phyloP scores from a whole-genome alignment of 1,140 invertebrate genomes.

The Teleopsis dalmanni region DNA sequence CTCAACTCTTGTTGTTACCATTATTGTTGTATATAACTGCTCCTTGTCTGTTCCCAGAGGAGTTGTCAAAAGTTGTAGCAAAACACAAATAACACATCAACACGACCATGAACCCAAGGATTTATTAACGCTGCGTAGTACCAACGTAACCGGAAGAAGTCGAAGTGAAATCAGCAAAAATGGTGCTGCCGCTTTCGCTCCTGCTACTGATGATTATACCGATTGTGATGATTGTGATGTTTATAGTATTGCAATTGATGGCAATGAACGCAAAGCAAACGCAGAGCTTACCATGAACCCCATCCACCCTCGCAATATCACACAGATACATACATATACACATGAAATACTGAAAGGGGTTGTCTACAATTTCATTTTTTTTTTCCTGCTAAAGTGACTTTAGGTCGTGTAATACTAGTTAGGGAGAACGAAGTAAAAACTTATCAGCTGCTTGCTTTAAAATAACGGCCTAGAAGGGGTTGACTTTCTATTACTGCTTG shows the following conservation, averaged over 20 bases:
- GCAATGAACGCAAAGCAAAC: background rate
- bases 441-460: background rate
- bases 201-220: background rate
- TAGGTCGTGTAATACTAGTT: too few species aligned
- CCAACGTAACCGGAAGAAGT: conserved; percentile 4
- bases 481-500: background rate
- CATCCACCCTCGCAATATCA: background rate
- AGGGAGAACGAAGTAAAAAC: too few species aligned
- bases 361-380: too few species aligned
- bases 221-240: background rate
- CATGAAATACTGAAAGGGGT: too few species aligned
- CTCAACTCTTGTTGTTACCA: too few species aligned
- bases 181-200: too few species aligned
- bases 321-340: too few species aligned
- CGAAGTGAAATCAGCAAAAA: conserved; percentile 1
- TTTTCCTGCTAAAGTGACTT: too few species aligned
- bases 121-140: too few species aligned
- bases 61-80: conserved; percentile 2
- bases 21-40: too few species aligned
- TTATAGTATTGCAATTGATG: background rate
- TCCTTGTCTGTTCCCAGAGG: conserved; percentile 11
- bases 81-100: conserved; percentile 2
- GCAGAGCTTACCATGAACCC: background rate
- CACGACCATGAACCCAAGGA: background rate
- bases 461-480: background rate